Evolutionary conservation across 2,888 invertebrate genomes (phyloP), one percentile per base, ranked within the genome.

Genomic region (Sarcophaga carnaria): DNA sequence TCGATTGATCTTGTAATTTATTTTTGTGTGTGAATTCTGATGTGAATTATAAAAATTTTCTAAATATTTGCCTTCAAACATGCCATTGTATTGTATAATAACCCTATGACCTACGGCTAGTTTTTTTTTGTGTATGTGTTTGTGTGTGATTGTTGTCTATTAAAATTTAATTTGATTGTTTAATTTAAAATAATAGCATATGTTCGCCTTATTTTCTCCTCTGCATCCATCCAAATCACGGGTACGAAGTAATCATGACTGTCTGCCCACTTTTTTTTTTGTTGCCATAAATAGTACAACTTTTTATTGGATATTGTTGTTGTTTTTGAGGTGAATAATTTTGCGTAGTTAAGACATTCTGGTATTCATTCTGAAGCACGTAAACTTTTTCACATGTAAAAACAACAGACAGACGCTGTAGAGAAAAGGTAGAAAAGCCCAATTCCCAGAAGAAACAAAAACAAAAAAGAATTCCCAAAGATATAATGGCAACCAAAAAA

Each of bases 361-460:
- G 10, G 22, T 64, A 47, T 54, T 81, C 80, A 47, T 54, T 81
- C 80, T 80, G 25, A 78, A 22, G 49, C 80, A 82, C 79, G 81
- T 87, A 87, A 82, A 76, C 71, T 67, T 82, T 81, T 80, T 81
- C 84, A 78, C 80, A 87, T 81, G 76, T 80, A 76, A 80, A 80
- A 76, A 17, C 20, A 66, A 59, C n/a, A 47, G 63, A 37, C 54
- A 17, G 25, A 59, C 25, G 1, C n/a, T 69, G n/a, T 27, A 54
- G 27, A 54, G 27, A 69, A 22, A 17, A 59, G 45, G 20, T 54
- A 22, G 49, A 76, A 76, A 64, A 66, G 37, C 83, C 81, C 75
- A 82, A 84, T 87, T 87, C 87, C 87, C 87, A 85, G 85, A 82
- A 85, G 85, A 75, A 69, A 74, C 70, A 70, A 66, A 85, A 72